These are phyloP conservation scores for Yoshiicerus persimilis DNA, from an alignment of 1,140 invertebrate genomes.

Conservation along the genomic window DNA sequence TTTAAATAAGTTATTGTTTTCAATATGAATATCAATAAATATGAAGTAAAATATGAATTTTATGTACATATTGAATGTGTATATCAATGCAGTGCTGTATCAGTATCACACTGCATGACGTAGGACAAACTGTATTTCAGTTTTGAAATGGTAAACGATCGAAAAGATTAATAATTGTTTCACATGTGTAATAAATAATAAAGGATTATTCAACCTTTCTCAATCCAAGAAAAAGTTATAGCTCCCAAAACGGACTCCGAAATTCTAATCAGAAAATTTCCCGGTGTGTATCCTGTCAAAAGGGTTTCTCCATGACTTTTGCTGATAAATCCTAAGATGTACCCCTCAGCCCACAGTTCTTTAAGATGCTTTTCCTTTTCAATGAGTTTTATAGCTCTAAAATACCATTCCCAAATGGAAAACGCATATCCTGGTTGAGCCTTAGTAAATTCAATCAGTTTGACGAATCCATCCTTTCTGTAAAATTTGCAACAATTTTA, in stretches of 20 bases:
- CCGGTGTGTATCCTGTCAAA: background rate
- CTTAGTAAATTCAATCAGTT: background rate
- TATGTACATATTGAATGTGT: too few relatives aligned
- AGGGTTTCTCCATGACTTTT: background rate
- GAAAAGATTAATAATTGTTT: too few relatives aligned
- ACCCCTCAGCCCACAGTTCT: background rate
- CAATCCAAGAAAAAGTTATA: slow-evolving; percentile 2
- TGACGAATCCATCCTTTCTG: background rate
- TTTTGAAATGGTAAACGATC: too few relatives aligned
- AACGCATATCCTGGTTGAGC: background rate
- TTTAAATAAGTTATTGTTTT: background rate
- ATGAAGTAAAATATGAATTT: background rate
- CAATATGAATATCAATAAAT: background rate
- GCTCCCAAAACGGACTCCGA: background rate
- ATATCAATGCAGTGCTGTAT: too few relatives aligned
- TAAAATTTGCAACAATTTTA: background rate
- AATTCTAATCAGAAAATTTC: background rate
- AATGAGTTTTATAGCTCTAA: background rate
- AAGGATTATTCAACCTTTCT: background rate
- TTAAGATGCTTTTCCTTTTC: slow-evolving; percentile 6
- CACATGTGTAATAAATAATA: background rate
- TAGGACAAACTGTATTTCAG: background rate
- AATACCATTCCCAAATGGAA: slow-evolving; percentile 5
- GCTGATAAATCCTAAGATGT: background rate
- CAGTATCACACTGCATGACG: too few relatives aligned